Conservation (phyloP, 2,888 invertebrate species). For the Ichneumoninae sp. region DNA sequence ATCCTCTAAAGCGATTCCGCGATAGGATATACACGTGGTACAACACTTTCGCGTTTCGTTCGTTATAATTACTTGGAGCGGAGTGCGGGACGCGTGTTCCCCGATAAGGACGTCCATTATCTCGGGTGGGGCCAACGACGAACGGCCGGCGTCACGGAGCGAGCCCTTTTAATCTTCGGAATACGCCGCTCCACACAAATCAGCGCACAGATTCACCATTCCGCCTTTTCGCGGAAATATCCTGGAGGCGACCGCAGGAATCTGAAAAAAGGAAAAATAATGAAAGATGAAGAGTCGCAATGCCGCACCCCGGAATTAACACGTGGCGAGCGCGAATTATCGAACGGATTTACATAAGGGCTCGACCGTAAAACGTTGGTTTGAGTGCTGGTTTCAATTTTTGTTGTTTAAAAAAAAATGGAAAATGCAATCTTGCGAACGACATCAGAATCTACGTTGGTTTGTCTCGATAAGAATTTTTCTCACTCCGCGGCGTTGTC, state of each 20-base stretch:
- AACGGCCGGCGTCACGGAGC: conserved; percentile 36
- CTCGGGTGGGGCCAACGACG: conserved; percentile 25
- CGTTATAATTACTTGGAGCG: conserved; percentile 18
- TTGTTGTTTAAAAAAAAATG: too few relatives aligned
- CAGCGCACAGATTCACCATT: conserved; percentile 19
- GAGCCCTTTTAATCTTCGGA: conserved; percentile 41
- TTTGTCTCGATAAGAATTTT: conserved; percentile 30
- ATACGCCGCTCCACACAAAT: conserved; percentile 19
- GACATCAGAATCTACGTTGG: conserved; percentile 16
- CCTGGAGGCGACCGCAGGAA: background rate
- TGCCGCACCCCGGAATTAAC: conserved; percentile 51
- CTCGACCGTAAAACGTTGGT: too few relatives aligned
- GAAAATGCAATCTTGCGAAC: background rate
- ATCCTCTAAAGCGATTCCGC: background rate
- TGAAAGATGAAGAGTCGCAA: background rate
- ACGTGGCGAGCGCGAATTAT: conserved; percentile 31
- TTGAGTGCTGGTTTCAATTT: too few relatives aligned
- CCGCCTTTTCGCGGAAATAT: conserved; percentile 29
- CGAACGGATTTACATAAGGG: background rate
- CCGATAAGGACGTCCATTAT: conserved; percentile 43
- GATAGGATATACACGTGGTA: background rate
- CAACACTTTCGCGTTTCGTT: background rate
- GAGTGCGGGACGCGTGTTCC: background rate
- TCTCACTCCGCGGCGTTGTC: conserved; percentile 13
- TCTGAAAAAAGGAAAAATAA: conserved; percentile 19